Evolutionary conservation across 2,797 vertebrate genomes (phyloP).

Genomic region (Alectoris magna): DNA sequence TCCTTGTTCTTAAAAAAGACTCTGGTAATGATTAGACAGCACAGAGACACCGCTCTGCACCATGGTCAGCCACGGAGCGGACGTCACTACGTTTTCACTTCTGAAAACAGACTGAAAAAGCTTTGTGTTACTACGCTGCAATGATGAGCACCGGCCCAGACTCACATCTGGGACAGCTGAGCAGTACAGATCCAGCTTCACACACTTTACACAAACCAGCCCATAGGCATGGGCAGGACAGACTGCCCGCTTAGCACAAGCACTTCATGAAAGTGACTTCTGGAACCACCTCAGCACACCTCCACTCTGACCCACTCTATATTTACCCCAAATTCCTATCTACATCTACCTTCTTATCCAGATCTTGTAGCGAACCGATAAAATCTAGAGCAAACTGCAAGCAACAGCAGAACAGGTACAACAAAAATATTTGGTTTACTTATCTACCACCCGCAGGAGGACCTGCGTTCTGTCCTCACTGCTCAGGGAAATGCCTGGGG

Average conservation of each 20-base stretch:
- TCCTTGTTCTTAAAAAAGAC: background rate
- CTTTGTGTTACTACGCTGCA: background rate
- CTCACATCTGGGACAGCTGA: background rate
- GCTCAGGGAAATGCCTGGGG: background rate
- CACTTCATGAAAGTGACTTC: accelerated
- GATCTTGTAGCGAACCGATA: background rate
- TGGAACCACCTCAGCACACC: background rate
- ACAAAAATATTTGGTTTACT: background rate
- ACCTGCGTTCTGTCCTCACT: background rate
- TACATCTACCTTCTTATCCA: background rate
- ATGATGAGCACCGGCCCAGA: background rate
- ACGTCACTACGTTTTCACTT: background rate
- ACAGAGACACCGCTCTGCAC: accelerated
- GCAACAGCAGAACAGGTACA: background rate
- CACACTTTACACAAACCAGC: accelerated
- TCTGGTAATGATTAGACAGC: accelerated
- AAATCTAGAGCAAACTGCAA: background rate
- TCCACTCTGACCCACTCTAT: background rate
- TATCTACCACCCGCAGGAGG: background rate
- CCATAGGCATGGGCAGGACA: background rate
- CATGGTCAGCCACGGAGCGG: accelerated
- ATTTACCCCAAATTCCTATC: background rate
- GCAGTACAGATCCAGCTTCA: background rate
- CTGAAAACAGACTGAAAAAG: background rate
- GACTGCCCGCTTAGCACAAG: background rate